phyloP scores from a whole-genome alignment of 2,888 invertebrate genomes.

The Microplitis manilae region DNA sequence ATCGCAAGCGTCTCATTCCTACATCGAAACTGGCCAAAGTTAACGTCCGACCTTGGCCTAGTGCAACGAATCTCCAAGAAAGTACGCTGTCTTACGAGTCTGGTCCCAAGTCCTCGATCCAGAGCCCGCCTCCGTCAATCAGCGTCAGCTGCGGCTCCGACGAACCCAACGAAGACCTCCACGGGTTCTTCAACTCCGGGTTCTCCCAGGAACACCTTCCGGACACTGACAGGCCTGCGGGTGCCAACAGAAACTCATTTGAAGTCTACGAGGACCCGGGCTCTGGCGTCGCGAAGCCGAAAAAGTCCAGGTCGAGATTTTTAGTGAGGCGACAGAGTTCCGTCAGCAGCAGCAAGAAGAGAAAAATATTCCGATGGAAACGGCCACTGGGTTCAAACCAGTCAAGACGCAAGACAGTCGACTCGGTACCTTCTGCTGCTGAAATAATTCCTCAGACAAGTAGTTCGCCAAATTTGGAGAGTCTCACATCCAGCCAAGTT shows the following conservation, averaged over 20 bases:
- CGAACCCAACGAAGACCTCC: conserved; percentile 26
- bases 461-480: conserved; percentile 58
- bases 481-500: conserved; percentile 34
- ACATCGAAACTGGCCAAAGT: conserved; percentile 52
- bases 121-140: conserved; percentile 44
- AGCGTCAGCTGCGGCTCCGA: conserved; percentile 42
- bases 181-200: conserved; percentile 57
- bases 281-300: conserved; percentile 48
- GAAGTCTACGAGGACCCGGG: conserved; percentile 31
- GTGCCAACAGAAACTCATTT: no score
- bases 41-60: conserved; percentile 64
- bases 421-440: conserved; percentile 53
- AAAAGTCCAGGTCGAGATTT: conserved; percentile 50
- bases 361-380: conserved; percentile 66
- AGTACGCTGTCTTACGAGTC: conserved; percentile 39
- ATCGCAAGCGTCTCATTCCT: conserved; percentile 61
- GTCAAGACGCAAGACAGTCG: conserved; percentile 56
- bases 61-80: conserved; percentile 61
- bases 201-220: conserved; percentile 55
- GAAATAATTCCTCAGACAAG: conserved; percentile 52
- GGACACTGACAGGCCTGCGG: conserved; percentile 4
- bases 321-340: conserved; percentile 60
- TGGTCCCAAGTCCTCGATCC: not conserved
- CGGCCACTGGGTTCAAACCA: conserved; percentile 50
- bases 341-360: conserved; percentile 57